Evolutionary conservation across 2,113 vertebrate species (phyloP).

Genomic region (Malurus alboscapulatus): DNA sequence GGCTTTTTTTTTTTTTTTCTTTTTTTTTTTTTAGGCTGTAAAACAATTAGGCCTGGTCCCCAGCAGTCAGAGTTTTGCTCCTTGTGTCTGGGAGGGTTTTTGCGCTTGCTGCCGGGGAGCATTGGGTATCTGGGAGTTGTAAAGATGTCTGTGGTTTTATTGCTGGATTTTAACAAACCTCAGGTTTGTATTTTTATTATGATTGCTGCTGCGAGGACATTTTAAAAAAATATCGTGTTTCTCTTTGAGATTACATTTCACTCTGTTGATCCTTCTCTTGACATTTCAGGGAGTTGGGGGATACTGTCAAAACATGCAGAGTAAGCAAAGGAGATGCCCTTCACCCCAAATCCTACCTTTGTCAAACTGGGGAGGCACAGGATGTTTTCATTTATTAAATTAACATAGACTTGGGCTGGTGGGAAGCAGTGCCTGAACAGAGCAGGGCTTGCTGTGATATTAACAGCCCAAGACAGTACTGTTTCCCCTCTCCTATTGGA

Average conservation of each 20-base stretch:
- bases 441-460: background rate
- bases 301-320: constrained; percentile 1
- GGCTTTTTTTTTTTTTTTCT: background rate
- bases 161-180: constrained; percentile 47
- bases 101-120: background rate
- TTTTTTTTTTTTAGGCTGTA: background rate
- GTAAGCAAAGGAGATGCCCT: background rate
- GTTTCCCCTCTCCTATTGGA: background rate
- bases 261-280: constrained; percentile 17
- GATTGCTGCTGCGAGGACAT: constrained; percentile 31
- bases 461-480: background rate
- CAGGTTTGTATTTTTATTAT: constrained; percentile 48
- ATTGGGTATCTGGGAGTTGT: constrained; percentile 9
- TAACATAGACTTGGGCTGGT: background rate
- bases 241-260: background rate
- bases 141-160: constrained; percentile 61
- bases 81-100: background rate
- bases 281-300: constrained; percentile 4
- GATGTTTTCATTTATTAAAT: background rate
- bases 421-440: background rate
- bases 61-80: background rate
- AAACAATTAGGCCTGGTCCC: constrained; percentile 33
- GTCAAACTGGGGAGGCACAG: background rate
- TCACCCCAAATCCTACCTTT: background rate
- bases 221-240: background rate